Evolutionary conservation across 2,797 vertebrate genomes (phyloP).

Genomic region (Pteronotus mesoamericanus): DNA sequence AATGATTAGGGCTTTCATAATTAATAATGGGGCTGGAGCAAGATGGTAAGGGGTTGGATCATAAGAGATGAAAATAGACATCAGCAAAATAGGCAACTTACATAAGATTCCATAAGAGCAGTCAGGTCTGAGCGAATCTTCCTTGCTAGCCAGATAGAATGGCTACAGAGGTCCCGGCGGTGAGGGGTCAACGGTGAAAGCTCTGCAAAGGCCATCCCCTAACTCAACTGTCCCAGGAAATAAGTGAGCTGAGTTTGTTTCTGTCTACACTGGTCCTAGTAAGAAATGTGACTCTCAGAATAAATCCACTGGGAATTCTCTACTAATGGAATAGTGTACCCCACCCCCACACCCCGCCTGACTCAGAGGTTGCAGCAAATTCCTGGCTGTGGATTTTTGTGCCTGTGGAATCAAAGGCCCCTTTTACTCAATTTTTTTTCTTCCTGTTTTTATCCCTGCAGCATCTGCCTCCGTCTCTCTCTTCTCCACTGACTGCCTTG

Average conservation of each 20-base stretch:
- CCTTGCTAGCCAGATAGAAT: conserved; percentile 80
- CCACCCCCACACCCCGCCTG: conserved; percentile 60
- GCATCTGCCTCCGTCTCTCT: conserved; percentile 54
- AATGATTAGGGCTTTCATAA: background rate
- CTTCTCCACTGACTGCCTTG: conserved; percentile 45
- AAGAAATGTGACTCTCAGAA: conserved; percentile 77
- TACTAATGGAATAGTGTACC: conserved; percentile 67
- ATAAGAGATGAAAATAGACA: background rate
- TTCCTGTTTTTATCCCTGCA: too few species aligned
- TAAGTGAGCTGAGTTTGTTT: conserved; percentile 45
- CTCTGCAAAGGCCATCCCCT: conserved; percentile 78
- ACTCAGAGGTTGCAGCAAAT: conserved; percentile 76
- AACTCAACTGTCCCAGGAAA: conserved; percentile 54
- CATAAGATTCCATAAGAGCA: conserved; percentile 77
- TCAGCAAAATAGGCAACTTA: conserved; percentile 72
- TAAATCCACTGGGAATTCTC: conserved; percentile 75
- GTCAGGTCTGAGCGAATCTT: conserved; percentile 81
- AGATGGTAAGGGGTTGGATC: background rate
- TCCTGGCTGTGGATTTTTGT: conserved; percentile 74
- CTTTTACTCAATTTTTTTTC: conserved; percentile 67
- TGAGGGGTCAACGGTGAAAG: conserved; percentile 53
- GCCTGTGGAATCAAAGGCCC: conserved; percentile 77
- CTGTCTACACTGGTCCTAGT: conserved; percentile 57
- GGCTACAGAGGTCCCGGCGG: conserved; percentile 76
- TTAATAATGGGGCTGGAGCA: background rate